These are phyloP conservation scores for Pollenia labialis DNA, from an alignment of 2,888 invertebrate species.

Conservation along the genomic window DNA sequence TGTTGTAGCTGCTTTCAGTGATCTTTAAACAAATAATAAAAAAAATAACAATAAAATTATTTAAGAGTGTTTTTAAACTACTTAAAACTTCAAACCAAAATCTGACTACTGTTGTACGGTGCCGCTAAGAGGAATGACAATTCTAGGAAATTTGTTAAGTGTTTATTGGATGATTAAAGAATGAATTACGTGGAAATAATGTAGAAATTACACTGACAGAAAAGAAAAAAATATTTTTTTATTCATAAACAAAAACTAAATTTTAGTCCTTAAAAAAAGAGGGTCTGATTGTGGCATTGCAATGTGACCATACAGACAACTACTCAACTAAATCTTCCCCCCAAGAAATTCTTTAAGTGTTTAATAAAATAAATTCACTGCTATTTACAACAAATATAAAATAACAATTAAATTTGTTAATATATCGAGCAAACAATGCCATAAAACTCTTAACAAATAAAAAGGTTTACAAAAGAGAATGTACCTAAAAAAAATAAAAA, in stretches of 20 bases:
- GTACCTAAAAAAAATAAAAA: neutral
- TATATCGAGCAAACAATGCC: constrained; percentile 68
- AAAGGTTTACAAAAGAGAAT: neutral
- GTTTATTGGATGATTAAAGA: constrained; percentile 62
- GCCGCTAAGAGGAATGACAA: constrained; percentile 16
- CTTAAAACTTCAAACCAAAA: constrained; percentile 48
- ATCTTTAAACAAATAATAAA: constrained; percentile 56
- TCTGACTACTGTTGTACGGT: constrained; percentile 48
- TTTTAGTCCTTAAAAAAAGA: no score
- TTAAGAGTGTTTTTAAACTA: constrained; percentile 58
- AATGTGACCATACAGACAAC: no score
- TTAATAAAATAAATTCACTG: constrained; percentile 11
- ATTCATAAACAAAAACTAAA: no score
- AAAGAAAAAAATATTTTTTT: neutral
- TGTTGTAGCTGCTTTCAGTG: constrained; percentile 33
- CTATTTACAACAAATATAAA: constrained; percentile 27
- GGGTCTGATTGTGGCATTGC: no score
- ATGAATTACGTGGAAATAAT: constrained; percentile 20
- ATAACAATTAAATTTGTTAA: constrained; percentile 71
- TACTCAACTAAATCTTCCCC: neutral
- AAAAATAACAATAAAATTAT: constrained; percentile 67
- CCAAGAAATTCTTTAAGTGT: constrained; percentile 38
- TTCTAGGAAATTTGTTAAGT: constrained; percentile 64
- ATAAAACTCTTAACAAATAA: constrained; percentile 56
- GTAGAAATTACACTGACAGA: constrained; percentile 14